A percentile compares a stretch with the other conserved stretches of the same genome.
These are phyloP conservation scores for Luscinia luscinia DNA, from an alignment of 2,797 vertebrate genomes.

Conservation along the genomic window DNA sequence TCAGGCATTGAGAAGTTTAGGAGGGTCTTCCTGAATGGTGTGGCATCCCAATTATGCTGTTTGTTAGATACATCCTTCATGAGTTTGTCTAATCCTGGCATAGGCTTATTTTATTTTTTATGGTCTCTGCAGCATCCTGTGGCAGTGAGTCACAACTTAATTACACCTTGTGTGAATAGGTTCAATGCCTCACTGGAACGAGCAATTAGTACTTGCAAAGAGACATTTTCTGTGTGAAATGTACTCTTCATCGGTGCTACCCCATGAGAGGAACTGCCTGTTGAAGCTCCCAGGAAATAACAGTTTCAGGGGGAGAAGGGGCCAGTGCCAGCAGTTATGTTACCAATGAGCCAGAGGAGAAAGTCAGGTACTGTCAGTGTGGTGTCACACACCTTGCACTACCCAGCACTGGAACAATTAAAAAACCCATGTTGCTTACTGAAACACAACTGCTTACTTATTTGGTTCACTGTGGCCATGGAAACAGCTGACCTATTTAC, in stretches of 20 bases:
- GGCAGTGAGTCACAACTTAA: constrained; percentile 58
- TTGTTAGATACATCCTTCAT: not conserved
- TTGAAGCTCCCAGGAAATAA: not conserved
- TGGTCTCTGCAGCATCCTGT: constrained; percentile 28
- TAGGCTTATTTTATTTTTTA: not conserved
- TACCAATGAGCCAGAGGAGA: not conserved
- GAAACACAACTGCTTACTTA: not conserved
- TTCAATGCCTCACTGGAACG: not conserved
- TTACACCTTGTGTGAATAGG: constrained; percentile 32
- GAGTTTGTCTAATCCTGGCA: not conserved
- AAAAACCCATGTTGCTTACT: not conserved
- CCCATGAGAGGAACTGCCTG: not conserved
- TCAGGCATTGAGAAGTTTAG: not conserved
- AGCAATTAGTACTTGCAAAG: constrained; percentile 32
- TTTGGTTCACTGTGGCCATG: constrained; percentile 27
- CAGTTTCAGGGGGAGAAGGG: not conserved
- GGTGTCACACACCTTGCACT: not conserved
- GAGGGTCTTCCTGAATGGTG: not conserved
- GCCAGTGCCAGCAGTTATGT: not conserved
- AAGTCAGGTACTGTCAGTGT: not conserved
- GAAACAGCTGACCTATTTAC: constrained; percentile 43
- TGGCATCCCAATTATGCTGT: not conserved
- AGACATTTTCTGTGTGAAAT: constrained; percentile 18
- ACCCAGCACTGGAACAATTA: not conserved
- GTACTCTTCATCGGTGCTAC: constrained; percentile 1